Evolutionary conservation across 2,888 invertebrate species (phyloP).

Genomic region (Lithosia quadra): DNA sequence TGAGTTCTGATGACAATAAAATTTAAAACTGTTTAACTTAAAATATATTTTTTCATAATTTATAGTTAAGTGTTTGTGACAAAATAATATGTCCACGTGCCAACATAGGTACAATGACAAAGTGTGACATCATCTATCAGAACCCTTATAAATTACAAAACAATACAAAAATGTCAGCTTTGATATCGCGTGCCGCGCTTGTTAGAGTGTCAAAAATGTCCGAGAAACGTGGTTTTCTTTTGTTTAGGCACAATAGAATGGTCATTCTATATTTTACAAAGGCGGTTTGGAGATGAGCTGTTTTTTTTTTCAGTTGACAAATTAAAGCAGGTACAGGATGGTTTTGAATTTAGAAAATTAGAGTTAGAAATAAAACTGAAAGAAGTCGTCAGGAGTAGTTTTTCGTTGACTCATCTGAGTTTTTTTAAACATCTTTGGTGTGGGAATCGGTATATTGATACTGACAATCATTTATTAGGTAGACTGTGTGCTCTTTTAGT

Average conservation of each 20-base stretch:
- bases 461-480: no score
- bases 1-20: no score
- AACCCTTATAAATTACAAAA: slow-evolving; percentile 2
- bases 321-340: neutral
- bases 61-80: no score
- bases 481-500: no score
- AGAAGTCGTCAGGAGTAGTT: neutral
- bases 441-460: no score
- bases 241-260: slow-evolving; percentile 4
- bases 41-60: no score
- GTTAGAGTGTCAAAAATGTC: neutral
- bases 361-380: no score
- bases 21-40: no score
- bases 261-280: slow-evolving; percentile 9
- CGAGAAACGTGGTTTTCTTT: slow-evolving; percentile 6
- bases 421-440: no score
- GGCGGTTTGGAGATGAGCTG: neutral
- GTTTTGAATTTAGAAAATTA: neutral
- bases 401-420: neutral
- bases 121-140: neutral
- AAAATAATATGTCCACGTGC: no score
- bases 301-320: neutral
- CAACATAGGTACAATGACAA: neutral
- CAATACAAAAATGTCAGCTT: slow-evolving; percentile 1
- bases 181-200: neutral